Evolutionary conservation across 2,113 vertebrate genomes (phyloP).

Genomic region (Paralichthys olivaceus): DNA sequence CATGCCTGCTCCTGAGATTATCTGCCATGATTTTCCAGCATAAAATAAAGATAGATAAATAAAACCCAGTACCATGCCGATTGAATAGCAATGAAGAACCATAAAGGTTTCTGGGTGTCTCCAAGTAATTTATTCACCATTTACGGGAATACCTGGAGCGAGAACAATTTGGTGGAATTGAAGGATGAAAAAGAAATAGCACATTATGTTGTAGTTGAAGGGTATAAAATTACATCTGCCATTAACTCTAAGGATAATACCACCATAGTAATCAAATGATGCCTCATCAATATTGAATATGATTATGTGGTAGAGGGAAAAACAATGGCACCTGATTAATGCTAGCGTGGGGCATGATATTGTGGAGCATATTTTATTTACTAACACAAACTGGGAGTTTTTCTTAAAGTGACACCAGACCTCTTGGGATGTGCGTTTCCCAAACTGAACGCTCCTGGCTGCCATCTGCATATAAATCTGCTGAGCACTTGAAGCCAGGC

Average conservation of each 20-base stretch:
- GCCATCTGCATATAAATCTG: not conserved
- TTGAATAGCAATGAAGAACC: slow-evolving; percentile 75
- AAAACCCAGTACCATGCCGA: slow-evolving; percentile 67
- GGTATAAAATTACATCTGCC: slow-evolving; percentile 73
- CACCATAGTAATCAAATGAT: slow-evolving; percentile 66
- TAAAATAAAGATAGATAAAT: slow-evolving; percentile 75
- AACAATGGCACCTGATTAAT: slow-evolving; percentile 53
- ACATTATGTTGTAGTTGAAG: slow-evolving; percentile 68
- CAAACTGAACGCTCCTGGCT: not conserved
- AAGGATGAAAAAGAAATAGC: slow-evolving; percentile 69
- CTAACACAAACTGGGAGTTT: slow-evolving; percentile 26
- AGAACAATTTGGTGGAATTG: slow-evolving; percentile 71
- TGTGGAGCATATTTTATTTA: slow-evolving; percentile 20
- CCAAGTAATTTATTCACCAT: slow-evolving; percentile 76
- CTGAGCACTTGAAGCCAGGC: not conserved
- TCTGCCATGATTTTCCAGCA: slow-evolving; percentile 63
- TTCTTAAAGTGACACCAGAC: slow-evolving; percentile 24
- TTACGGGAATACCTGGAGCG: slow-evolving; percentile 74
- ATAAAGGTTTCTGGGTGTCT: slow-evolving; percentile 68
- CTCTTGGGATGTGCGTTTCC: not conserved
- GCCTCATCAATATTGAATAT: slow-evolving; percentile 67
- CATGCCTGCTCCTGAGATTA: slow-evolving; percentile 66
- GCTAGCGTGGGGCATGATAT: slow-evolving; percentile 7
- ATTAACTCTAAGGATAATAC: slow-evolving; percentile 69
- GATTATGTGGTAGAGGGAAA: slow-evolving; percentile 35